Evolutionary conservation across 2,888 invertebrate genomes (phyloP), one percentile per base, ranked within the genome.

Genomic region (Vannuccia rotundouncinata): DNA sequence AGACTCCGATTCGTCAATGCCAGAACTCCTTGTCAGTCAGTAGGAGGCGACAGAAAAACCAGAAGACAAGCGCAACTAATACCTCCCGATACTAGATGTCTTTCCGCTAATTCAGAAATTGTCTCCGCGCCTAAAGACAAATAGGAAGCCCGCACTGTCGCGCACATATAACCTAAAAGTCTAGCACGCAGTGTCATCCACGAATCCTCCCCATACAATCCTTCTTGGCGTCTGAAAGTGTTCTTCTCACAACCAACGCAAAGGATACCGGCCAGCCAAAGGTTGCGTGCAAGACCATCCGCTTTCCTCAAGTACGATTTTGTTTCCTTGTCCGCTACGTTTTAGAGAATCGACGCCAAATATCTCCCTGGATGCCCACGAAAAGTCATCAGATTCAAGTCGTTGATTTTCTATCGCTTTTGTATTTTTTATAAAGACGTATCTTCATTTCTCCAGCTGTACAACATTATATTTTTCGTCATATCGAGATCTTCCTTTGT

Each of bases 41-140:
- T 5, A 45, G 45, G 25, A 2, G 25, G 66, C 22, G 22, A 27
- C 13, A 17, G 25, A 27, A 66, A 66, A 66, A 66, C 66, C 66
- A 66, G 25, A 66, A 22, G 66, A 27, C 13, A 66, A 66, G 66
- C 66, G 66, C 66, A 66, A 66, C 66, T 66, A 66, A 66, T 66
- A 66, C 66, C 66, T 22, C 25, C 66, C 10, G 66, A 66, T 66
- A 5, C 66, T n/a, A n/a, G 66, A 66, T 66, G 66, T 66, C 66
- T 66, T 66, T 66, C 66, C 66, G 66, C 66, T 22, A 22, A 66
- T 66, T 66, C 66, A 66, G n/a, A n/a, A n/a, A 66, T 66, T 22
- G 10, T 22, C 66, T 66, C 66, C 66, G 66, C 66, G 66, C 66
- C 22, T 66, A 5, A 66, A 66, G 66, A 66, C 66, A 66, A 66